These are phyloP conservation scores for Scaptomyza reducta DNA, from an alignment of 2,888 invertebrate species.

Conservation along the genomic window DNA sequence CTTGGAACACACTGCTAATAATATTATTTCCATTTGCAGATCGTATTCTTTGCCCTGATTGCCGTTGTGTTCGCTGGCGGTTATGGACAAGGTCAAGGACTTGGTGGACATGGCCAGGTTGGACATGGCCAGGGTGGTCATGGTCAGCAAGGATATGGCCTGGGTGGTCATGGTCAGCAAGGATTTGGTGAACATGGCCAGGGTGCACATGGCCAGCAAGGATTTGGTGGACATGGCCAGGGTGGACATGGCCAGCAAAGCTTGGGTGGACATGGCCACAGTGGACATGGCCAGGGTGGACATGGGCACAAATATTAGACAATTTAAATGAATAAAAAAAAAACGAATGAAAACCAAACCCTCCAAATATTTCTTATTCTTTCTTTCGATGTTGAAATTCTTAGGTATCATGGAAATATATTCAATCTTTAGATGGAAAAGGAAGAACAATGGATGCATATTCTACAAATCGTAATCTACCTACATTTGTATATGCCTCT, in stretches of 20 bases:
- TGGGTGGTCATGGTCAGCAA: constrained; percentile 24
- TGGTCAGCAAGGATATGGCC: constrained; percentile 31
- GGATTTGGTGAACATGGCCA: constrained; percentile 33
- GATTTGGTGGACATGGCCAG: constrained; percentile 20
- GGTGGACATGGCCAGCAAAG: constrained; percentile 45
- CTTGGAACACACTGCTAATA: neutral
- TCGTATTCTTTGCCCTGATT: constrained; percentile 63
- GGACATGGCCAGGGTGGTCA: constrained; percentile 37
- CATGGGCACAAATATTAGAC: constrained; percentile 13
- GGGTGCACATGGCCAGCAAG: too few species aligned
- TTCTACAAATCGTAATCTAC: too few species aligned
- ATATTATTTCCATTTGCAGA: constrained; percentile 29
- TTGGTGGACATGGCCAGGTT: constrained; percentile 33
- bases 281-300: constrained; percentile 22
- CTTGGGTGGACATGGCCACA: neutral
- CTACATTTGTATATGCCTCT: neutral
- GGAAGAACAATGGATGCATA: too few species aligned
- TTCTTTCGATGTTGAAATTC: too few species aligned
- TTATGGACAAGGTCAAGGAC: constrained; percentile 44
- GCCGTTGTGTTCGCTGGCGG: constrained; percentile 56
- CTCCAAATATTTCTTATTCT: too few species aligned
- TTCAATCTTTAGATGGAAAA: too few species aligned
- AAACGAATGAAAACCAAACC: neutral
- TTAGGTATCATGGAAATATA: too few species aligned
- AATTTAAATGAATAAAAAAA: constrained; percentile 10